These are phyloP conservation scores for Himalopsyche anomala DNA, from an alignment of 2,888 invertebrate species.

Conservation along the genomic window DNA sequence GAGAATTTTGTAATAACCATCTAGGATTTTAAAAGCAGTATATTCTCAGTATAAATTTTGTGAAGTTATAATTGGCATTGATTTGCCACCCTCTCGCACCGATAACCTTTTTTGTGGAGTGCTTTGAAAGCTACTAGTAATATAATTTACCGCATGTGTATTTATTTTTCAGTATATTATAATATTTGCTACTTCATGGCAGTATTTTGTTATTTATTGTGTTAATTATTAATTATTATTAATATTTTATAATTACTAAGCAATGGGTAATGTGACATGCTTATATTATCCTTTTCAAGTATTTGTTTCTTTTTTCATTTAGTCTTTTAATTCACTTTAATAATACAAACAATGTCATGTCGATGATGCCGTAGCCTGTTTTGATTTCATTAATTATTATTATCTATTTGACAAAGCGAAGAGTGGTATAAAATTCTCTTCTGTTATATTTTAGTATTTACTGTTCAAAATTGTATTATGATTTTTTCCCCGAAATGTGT, in stretches of 20 bases:
- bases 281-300: neutral
- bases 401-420: neutral
- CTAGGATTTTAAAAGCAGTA: too few species aligned
- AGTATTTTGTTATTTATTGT: constrained; percentile 43
- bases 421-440: neutral
- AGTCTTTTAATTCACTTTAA: neutral
- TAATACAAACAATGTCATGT: neutral
- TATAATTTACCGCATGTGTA: neutral
- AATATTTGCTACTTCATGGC: constrained; percentile 39
- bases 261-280: neutral
- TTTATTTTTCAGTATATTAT: constrained; percentile 26
- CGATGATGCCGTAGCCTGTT: neutral
- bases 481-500: constrained; percentile 43
- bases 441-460: neutral
- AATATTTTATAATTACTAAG: constrained; percentile 27
- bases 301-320: neutral
- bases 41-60: too few species aligned
- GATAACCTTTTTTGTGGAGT: neutral
- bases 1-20: too few species aligned
- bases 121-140: neutral
- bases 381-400: neutral
- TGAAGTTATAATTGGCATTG: neutral
- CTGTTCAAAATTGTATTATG: constrained; percentile 29
- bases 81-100: neutral
- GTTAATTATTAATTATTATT: constrained; percentile 36